Base-by-base conservation (phyloP, 2,888 invertebrate genomes). In the Xestia rhomboidea region DNA sequence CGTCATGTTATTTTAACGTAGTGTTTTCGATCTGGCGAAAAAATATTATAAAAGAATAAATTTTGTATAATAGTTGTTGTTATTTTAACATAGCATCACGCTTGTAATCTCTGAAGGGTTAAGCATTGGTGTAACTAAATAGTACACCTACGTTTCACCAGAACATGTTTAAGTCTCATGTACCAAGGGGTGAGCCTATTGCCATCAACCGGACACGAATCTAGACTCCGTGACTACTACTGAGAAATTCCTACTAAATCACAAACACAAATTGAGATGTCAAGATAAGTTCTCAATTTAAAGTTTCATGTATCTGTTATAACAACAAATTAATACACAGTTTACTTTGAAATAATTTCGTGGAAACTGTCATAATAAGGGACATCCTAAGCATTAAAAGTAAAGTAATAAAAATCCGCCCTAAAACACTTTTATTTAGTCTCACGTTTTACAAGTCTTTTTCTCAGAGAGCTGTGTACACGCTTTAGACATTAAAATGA, bases 401-500 rank as follows among this genome's bases (percentile, higher is more conserved):
- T 27, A 38, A n/a, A 21, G 11, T 41, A 21, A 27, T 27, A 18
- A 34, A 72, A 60, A 24, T 21, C 24, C 11, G 7, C 11, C 24
- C 7, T 46, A 24, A 15, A 72, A 38, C 4, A 49, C 7, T 49
- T 5, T 18, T 62, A 62, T 49, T 38, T 30, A 38, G 74, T 46
- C 34, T 24, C 18, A 34, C 4, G 5, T 73, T 70, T 57, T 34
- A 44, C n/a, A 57, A 15, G 54, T 44, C 4, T 54, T 24, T 15
- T 27, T 60, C 27, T 41, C 74, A 24, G 46, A 18, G 27, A 38
- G 24, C 27, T 30, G 46, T 46, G 60, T 46, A 73, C 68, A 68
- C 68, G 73, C 8, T 41, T 68, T 11, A 13, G n/a, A 68, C 73
- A 73, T 74, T 60, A 73, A 75, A 62, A 62, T 73, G 60, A 75